Evolutionary conservation across 2,797 vertebrate genomes (phyloP).

Genomic region (Liparis tanakae): DNA sequence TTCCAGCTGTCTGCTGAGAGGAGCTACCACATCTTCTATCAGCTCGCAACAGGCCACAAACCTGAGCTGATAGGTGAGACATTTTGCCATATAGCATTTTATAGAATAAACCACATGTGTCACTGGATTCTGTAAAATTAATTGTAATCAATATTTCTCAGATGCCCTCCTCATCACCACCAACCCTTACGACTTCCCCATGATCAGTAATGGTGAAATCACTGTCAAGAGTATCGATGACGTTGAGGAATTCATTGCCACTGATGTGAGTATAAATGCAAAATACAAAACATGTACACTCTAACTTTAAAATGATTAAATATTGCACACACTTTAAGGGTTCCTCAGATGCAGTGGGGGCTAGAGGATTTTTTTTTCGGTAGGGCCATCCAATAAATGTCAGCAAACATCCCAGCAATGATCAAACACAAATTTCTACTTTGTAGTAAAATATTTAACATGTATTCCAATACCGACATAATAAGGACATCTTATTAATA

Average conservation of each 20-base stretch:
- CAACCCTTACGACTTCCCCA: constrained; percentile 86
- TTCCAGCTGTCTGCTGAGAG: constrained; percentile 92
- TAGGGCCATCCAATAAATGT: no score
- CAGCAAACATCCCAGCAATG: no score
- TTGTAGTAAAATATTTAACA: no score
- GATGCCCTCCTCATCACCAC: constrained; percentile 88
- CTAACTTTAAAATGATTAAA: background rate
- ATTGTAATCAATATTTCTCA: constrained; percentile 62
- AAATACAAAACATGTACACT: background rate
- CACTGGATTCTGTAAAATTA: background rate
- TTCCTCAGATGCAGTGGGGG: background rate
- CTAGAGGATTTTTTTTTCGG: no score
- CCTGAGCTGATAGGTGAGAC: constrained; percentile 83
- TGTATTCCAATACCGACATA: no score
- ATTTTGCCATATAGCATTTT: constrained; percentile 41
- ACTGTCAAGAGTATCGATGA: constrained; percentile 89
- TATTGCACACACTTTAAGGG: background rate
- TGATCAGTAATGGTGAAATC: constrained; percentile 89
- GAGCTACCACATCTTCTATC: constrained; percentile 92
- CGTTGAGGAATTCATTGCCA: constrained; percentile 88
- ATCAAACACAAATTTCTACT: no score
- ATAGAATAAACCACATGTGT: background rate
- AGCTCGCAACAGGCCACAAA: constrained; percentile 90
- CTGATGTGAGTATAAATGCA: constrained; percentile 83
- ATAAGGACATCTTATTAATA: no score